Base-by-base conservation (phyloP, 2,113 vertebrate genomes). In the Hiodon tergisus region DNA sequence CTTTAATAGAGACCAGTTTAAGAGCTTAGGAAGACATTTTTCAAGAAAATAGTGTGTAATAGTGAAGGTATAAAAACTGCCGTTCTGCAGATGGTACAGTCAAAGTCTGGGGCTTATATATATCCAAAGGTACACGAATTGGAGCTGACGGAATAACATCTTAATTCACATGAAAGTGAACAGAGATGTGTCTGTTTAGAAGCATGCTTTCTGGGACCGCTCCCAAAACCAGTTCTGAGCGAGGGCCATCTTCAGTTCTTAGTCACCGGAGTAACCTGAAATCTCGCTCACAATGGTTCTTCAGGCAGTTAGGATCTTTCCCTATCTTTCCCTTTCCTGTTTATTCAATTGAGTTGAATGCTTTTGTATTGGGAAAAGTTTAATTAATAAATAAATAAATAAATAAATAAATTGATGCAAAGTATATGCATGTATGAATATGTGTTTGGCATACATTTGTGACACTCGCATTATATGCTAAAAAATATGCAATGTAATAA, bases 111-210 rank as follows among this genome's bases (percentile, higher is more conserved):
- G 31, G 31, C 31, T 31, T 31, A 31, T 78, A 57, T 78, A 71
- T 65, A 79, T 79, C 16, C 58, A 62, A 61, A 9, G 55, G 54
- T 52, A 62, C 11, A 72, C 11, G 51, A 48, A 52, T 16, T 48
- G 9, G 54, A 14, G 31, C 48, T 4, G 7, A 13, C 16, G 83
- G 85, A 89, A 85, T 84, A 88, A 88, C 85, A 85, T 88, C 87
- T 89, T 88, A 84, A 88, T 89, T 84, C 86, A 82, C 86, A 83
- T 76, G 83, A 87, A 81, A 86, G 86, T 80, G 84, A 88, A 91
- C 88, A 91, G 88, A 87, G 86, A 82, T 82, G 72, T 80, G 77
- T 88, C 88, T 90, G 89, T 89, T 86, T 87, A 84, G 84, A 87
- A 88, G 82, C 83, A 78, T 74, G 81, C 83, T 78, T 83, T 83